Conservation (phyloP, 2,888 invertebrate genomes). For the Lepidochitona cinerea region DNA sequence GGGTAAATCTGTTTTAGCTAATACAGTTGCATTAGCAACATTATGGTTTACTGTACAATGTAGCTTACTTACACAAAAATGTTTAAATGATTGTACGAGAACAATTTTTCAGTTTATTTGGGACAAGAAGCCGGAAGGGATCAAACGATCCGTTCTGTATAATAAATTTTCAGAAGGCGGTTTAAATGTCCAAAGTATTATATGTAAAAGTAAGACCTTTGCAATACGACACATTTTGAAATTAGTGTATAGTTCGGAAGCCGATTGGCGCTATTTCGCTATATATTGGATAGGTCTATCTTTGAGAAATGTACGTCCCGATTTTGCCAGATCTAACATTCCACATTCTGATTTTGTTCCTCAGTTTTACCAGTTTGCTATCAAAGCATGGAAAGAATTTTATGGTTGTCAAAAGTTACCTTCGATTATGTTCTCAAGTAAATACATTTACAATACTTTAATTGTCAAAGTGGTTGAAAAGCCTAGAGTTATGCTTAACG, state of each 20-base stretch:
- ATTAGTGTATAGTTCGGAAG: neutral
- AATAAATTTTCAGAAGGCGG: neutral
- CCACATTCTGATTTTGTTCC: neutral
- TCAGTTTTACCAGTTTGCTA: neutral
- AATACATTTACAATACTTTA: neutral
- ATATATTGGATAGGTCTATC: constrained; percentile 3
- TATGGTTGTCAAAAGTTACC: neutral
- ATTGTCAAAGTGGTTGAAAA: neutral
- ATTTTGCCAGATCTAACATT: neutral
- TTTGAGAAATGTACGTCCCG: neutral
- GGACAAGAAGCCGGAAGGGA: neutral
- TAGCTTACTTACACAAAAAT: neutral
- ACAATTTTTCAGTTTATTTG: neutral
- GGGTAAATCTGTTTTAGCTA: neutral
- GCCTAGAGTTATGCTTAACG: neutral
- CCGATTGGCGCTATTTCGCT: neutral
- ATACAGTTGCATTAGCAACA: neutral
- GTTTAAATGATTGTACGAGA: neutral
- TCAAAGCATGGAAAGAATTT: neutral
- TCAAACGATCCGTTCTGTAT: neutral
- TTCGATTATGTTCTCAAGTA: neutral
- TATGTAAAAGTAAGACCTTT: neutral
- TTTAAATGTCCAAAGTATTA: neutral
- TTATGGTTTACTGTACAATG: neutral
- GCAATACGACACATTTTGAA: neutral